Percentiles rank a stretch among this genome's conserved stretches.
Conservation (phyloP, 2,888 invertebrate species). For the Andrena bicolor region DNA sequence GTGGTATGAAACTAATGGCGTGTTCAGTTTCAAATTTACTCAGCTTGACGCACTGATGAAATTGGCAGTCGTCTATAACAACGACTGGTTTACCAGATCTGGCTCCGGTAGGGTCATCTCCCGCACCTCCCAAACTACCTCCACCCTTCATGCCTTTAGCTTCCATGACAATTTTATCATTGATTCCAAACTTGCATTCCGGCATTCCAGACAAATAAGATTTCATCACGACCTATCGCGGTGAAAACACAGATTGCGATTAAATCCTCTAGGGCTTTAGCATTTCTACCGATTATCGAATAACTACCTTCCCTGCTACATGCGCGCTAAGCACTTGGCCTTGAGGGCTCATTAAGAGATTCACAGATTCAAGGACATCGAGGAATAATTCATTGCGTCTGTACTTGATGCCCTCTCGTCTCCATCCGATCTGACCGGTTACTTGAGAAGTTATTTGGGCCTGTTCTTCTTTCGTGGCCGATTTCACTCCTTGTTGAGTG, state of each 20-base stretch:
- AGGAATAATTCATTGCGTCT: conserved; percentile 99
- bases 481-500: conserved; percentile 99
- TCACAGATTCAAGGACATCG: conserved; percentile 99
- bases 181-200: conserved; percentile 99
- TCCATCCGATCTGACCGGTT: conserved; percentile 99
- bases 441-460: conserved; percentile 99
- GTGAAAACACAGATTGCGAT: conserved; percentile 23
- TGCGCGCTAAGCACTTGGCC: conserved; percentile 99
- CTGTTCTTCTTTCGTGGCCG: conserved; percentile 99
- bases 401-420: conserved; percentile 99
- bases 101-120: conserved; percentile 89
- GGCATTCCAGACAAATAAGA: conserved; percentile 99
- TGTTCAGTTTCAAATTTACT: conserved; percentile 99
- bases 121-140: conserved; percentile 87
- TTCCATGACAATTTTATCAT: conserved; percentile 99
- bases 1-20: conserved; percentile 99
- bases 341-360: conserved; percentile 99
- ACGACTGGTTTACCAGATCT: conserved; percentile 98
- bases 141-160: conserved; percentile 92
- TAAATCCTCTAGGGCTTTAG: neutral
- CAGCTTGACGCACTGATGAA: conserved; percentile 99
- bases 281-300: neutral
- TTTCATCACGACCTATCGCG: conserved; percentile 96
- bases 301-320: conserved; percentile 94
- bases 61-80: conserved; percentile 99